Base-by-base conservation (phyloP, 2,797 vertebrate species). In the Netta rufina region DNA sequence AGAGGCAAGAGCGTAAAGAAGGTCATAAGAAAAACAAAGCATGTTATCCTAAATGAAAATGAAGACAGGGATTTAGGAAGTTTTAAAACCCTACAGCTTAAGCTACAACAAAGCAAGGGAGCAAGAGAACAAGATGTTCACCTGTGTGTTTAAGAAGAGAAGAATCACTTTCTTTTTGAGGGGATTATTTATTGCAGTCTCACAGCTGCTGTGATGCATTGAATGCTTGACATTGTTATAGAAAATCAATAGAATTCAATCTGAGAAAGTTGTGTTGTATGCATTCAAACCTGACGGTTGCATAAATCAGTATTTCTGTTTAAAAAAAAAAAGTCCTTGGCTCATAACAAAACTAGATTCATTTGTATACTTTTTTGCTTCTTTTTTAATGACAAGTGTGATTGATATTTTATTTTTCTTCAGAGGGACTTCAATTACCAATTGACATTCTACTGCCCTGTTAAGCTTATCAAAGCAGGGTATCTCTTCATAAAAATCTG, bases 171-270 rank as follows among this genome's bases (percentile, higher is more conserved):
- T 96, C 70, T 96, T 96, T 97, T 89, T 88, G 85, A 96, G 95
- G n/a, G 89, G 89, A 96, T 98, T 97, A 97, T 98, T 98, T 98
- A 98, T 97, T 97, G 95, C 70, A 95, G 76, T 96, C 90, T 92
- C 84, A 73, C 2, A 1, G 72, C 67, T 95, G 58, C 76, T 85
- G 91, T 97, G 96, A 98, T 97, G 95, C 96, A 98, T 88, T 96
- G 97, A 97, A 96, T 96, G 71, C 91, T 97, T 98, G 97, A 97
- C 97, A 97, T 95, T 96, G 90, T 97, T 98, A 98, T 97, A 97
- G 97, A 98, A 98, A 98, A 98, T 98, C 98, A 98, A 98, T 98
- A 93, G 80, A 95, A 98, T 97, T 98, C 97, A 98, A 97, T 98
- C 96, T 96, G 79, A 97, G 96, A 96, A 97, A 96, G 96, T 95